Conservation (phyloP, 2,797 vertebrate genomes). For the Fistularia tabacaria region DNA sequence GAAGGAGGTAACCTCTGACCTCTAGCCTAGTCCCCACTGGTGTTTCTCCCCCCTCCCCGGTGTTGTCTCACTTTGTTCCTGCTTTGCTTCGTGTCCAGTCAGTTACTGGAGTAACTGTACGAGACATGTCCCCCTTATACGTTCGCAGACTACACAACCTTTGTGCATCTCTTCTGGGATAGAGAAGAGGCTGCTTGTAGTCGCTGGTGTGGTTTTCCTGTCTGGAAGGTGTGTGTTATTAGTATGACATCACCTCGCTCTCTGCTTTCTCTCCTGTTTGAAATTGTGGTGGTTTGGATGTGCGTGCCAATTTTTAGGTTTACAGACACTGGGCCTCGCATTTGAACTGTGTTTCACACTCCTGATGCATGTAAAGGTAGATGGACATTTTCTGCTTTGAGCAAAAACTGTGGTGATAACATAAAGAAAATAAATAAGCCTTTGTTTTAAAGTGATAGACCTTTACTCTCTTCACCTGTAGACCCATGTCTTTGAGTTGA, state of each 20-base stretch:
- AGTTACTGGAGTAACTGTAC: slow-evolving; percentile 31
- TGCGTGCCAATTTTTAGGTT: no score
- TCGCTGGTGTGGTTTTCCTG: slow-evolving; percentile 9
- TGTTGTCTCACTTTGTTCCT: slow-evolving; percentile 35
- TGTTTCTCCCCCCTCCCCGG: slow-evolving; percentile 18
- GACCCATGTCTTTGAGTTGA: no score
- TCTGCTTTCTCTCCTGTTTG: slow-evolving; percentile 5
- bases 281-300: not conserved
- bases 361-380: no score
- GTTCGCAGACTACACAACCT: slow-evolving; percentile 9
- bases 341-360: no score
- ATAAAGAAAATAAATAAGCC: no score
- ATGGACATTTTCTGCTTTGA: no score
- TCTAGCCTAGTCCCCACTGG: slow-evolving; percentile 68
- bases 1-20: slow-evolving; percentile 79
- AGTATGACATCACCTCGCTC: slow-evolving; percentile 6
- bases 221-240: slow-evolving; percentile 22
- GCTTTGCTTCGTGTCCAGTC: slow-evolving; percentile 34
- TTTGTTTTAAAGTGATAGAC: no score
- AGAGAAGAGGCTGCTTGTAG: slow-evolving; percentile 14
- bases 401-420: no score
- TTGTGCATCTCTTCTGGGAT: slow-evolving; percentile 4
- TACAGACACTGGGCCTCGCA: no score
- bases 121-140: no score
- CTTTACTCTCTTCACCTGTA: no score